Conservation (phyloP, 1,140 invertebrate genomes). For the Rhagoletis zephyria region DNA sequence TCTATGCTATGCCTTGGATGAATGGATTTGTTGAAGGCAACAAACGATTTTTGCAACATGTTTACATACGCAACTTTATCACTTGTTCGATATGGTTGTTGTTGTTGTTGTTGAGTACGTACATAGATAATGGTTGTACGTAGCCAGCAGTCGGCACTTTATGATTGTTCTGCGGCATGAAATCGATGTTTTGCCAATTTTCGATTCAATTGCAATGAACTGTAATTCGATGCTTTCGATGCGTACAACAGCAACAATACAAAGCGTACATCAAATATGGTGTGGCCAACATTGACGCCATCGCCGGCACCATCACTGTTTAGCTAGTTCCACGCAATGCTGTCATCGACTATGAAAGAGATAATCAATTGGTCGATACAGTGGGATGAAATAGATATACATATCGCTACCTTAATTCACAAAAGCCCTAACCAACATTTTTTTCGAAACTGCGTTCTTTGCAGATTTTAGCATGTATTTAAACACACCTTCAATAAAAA, state of each 20-base stretch:
- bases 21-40: conserved; percentile 48
- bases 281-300: conserved; percentile 47
- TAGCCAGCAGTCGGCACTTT: conserved; percentile 66
- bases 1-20: not conserved
- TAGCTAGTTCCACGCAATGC: not conserved
- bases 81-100: conserved; percentile 54
- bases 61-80: conserved; percentile 62
- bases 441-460: too few relatives aligned
- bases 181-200: conserved; percentile 73
- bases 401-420: too few relatives aligned
- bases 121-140: not conserved
- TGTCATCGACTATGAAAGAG: conserved; percentile 40
- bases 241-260: conserved; percentile 1
- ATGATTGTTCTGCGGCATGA: conserved; percentile 73
- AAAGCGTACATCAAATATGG: not conserved
- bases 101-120: conserved; percentile 56
- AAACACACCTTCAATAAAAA: too few relatives aligned
- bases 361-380: conserved; percentile 27
- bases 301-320: conserved; percentile 44
- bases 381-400: not conserved
- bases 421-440: too few relatives aligned
- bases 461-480: too few relatives aligned
- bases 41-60: conserved; percentile 71
- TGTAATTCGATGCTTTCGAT: conserved; percentile 33
- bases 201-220: conserved; percentile 72